Conservation (phyloP, 2,797 vertebrate genomes). For the Oreonectes daqikongensis region DNA sequence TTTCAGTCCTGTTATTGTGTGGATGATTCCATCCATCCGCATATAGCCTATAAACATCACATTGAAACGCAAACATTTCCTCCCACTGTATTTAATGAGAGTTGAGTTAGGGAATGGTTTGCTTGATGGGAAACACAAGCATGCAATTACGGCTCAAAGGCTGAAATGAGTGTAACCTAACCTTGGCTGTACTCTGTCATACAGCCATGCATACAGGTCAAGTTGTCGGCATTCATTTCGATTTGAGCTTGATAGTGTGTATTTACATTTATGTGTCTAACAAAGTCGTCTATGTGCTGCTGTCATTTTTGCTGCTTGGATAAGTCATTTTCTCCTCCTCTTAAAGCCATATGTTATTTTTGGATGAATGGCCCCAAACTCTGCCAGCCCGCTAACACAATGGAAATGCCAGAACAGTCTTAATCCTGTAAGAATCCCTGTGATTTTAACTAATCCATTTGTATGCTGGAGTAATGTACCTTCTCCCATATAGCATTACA, state of each 20-base stretch:
- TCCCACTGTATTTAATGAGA: slow-evolving; percentile 59
- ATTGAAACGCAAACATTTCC: slow-evolving; percentile 60
- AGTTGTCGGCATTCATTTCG: slow-evolving; percentile 42
- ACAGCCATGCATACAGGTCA: slow-evolving; percentile 26
- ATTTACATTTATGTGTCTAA: slow-evolving; percentile 25
- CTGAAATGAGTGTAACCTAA: slow-evolving; percentile 59
- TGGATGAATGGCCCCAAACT: not conserved
- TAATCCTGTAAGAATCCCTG: slow-evolving; percentile 64
- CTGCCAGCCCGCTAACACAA: slow-evolving; percentile 55
- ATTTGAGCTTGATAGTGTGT: not conserved
- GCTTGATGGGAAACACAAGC: slow-evolving; percentile 53
- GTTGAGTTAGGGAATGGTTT: slow-evolving; percentile 52
- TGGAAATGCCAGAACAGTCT: slow-evolving; percentile 60
- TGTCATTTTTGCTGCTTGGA: slow-evolving; percentile 7
- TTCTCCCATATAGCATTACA: slow-evolving; percentile 59
- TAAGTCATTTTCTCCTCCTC: slow-evolving; percentile 23
- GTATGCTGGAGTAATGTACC: slow-evolving; percentile 54
- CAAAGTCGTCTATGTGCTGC: slow-evolving; percentile 35
- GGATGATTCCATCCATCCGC: slow-evolving; percentile 54
- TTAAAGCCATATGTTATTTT: slow-evolving; percentile 53
- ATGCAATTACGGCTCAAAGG: slow-evolving; percentile 59
- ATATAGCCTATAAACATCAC: slow-evolving; percentile 57
- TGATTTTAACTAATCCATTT: slow-evolving; percentile 63
- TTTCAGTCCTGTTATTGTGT: slow-evolving; percentile 65
- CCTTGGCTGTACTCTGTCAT: slow-evolving; percentile 57